Percentiles rank a stretch among this genome's conserved stretches.
Evolutionary conservation across 2,888 invertebrate genomes (phyloP).

Genomic region (Adelognathus sp.): DNA sequence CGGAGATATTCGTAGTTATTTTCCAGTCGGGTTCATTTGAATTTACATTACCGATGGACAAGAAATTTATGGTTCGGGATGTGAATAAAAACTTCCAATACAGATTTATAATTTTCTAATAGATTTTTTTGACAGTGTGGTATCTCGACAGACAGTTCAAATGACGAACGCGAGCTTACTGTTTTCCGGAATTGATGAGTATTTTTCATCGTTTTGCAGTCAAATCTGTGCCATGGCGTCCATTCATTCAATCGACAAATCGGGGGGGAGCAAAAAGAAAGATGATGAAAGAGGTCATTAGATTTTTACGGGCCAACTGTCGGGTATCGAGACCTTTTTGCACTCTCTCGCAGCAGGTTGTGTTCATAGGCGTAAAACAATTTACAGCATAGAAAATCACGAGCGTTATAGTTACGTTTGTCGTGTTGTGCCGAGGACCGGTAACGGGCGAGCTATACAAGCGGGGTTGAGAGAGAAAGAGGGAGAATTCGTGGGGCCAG

Average conservation of each 20-base stretch:
- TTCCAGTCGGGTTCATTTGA: no score
- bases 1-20: no score
- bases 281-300: conserved; percentile 67
- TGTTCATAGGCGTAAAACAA: conserved; percentile 80
- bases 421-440: conserved; percentile 69
- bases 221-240: neutral
- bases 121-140: no score
- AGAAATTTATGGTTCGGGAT: no score
- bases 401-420: conserved; percentile 77
- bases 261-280: neutral
- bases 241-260: conserved; percentile 26
- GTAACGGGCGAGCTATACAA: conserved; percentile 56
- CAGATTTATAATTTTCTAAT: neutral
- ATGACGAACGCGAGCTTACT: no score
- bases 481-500: conserved; percentile 56
- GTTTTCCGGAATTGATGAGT: neutral
- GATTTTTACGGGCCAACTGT: conserved; percentile 78
- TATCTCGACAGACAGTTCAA: no score
- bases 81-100: conserved; percentile 4
- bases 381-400: conserved; percentile 80
- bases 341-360: conserved; percentile 73
- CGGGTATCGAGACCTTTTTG: conserved; percentile 57
- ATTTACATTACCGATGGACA: no score
- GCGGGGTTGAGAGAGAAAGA: conserved; percentile 36
- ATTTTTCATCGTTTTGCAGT: neutral